Base-by-base conservation (phyloP, 2,113 vertebrate genomes). In the Leuciscus idus region DNA sequence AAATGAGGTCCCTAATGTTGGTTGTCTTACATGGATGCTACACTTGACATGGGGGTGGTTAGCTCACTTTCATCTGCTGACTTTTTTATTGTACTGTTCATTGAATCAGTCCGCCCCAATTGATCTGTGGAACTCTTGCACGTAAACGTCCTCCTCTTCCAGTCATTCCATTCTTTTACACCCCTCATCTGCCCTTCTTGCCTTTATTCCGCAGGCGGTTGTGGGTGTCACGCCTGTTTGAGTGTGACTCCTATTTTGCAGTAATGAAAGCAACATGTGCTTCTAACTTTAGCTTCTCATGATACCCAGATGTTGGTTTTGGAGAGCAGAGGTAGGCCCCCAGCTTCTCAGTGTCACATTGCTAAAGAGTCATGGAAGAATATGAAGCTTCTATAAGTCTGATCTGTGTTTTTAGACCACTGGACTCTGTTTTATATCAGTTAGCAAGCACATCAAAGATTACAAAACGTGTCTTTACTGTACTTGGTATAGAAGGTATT, bases 201-300 rank as follows among this genome's bases (percentile, higher is more conserved):
- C 36, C 83, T 90, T 72, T 86, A 87, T 86, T 87, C 81, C 68
- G 50, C 52, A 81, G 76, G 85, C 88, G 83, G 82, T 87, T 90
- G 85, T 85, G 88, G 91, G 61, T 90, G 90, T 92, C 91, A 90
- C 79, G 88, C 83, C 85, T 89, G 87, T 87, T 87, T 89, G 83
- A 92, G 88, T 90, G 83, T 83, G 88, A 89, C 88, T 91, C 74
- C 85, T 73, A 90, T 91, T 92, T 93, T 89, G 90, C 85, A 11
- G 82, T 93, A 93, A 94, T 93, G 91, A 91, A 90, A 92, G 91
- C 92, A 91, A 88, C 90, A 94, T 94, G 92, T 92, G 91, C 78
- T 87, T 87, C 92, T 92, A 92, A 92, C 89, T 93, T 90, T 90
- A 92, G 91, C 88, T 87, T 77, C 80, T 93, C 86, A 92, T 92